Conservation (phyloP, 2,888 invertebrate genomes). For the Athalia circularis region DNA sequence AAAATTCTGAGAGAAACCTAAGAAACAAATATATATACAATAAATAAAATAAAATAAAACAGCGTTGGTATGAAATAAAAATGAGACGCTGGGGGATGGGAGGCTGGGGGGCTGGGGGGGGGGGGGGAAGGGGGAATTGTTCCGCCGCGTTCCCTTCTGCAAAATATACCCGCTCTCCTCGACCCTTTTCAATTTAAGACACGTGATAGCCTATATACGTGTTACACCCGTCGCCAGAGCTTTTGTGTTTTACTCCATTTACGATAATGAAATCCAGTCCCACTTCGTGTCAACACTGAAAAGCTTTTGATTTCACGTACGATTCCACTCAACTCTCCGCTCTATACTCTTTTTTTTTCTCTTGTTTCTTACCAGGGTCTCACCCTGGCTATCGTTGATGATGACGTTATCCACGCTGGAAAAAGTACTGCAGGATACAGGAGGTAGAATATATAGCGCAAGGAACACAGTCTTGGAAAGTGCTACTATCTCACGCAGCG, state of each 20-base stretch:
- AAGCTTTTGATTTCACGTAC: conserved; percentile 44
- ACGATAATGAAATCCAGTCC: conserved; percentile 42
- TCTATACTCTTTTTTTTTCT: too few relatives aligned
- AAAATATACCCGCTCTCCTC: conserved; percentile 22
- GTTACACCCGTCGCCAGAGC: conserved; percentile 36
- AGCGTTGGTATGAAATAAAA: neutral
- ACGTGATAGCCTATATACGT: conserved; percentile 28
- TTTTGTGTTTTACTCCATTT: conserved; percentile 41
- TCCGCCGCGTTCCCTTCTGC: neutral
- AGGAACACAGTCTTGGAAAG: conserved; percentile 30
- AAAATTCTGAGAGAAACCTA: neutral
- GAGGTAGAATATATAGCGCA: neutral
- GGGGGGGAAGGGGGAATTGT: conserved; percentile 11
- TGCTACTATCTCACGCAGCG: conserved; percentile 38
- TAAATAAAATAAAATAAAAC: neutral
- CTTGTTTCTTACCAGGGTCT: neutral
- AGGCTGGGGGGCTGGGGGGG: neutral
- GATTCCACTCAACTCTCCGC: conserved; percentile 22
- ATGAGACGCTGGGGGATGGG: neutral
- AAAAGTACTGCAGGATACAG: neutral
- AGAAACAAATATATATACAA: neutral
- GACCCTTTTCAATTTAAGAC: conserved; percentile 44
- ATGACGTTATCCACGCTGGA: neutral
- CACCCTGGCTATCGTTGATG: conserved; percentile 35
- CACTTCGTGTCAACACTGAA: conserved; percentile 42